Conservation (phyloP, 2,888 invertebrate species). For the Tipula vernalis region DNA sequence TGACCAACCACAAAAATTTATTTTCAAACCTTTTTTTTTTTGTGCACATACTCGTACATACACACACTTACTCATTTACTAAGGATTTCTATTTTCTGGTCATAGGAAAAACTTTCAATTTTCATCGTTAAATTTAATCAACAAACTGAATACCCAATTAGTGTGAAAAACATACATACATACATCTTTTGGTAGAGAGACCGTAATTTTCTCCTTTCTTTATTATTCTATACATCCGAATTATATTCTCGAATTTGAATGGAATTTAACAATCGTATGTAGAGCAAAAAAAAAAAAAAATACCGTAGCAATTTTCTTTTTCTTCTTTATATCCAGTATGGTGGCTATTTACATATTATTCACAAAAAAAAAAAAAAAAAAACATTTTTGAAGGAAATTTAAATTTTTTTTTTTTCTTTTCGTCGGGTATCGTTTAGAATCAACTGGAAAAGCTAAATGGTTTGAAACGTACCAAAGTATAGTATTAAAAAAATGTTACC, state of each 20-base stretch:
- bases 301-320: not conserved
- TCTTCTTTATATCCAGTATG: not conserved
- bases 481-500: not conserved
- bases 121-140: not conserved
- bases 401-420: not conserved
- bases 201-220: not conserved
- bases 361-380: not conserved
- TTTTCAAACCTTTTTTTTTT: not conserved
- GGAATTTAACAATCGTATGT: not conserved
- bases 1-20: not conserved
- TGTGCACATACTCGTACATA: not conserved
- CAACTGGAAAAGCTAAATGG: not conserved
- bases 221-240: not conserved
- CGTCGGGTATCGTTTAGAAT: not conserved
- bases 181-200: not conserved
- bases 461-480: not conserved
- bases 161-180: not conserved
- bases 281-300: not conserved
- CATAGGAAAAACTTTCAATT: not conserved
- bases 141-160: slow-evolving; percentile 4
- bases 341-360: not conserved
- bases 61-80: not conserved
- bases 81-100: not conserved
- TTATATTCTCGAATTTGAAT: not conserved
- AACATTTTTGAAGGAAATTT: not conserved